These are phyloP conservation scores for Sminthurinus signatus DNA, from an alignment of 1,140 invertebrate species.

Conservation along the genomic window DNA sequence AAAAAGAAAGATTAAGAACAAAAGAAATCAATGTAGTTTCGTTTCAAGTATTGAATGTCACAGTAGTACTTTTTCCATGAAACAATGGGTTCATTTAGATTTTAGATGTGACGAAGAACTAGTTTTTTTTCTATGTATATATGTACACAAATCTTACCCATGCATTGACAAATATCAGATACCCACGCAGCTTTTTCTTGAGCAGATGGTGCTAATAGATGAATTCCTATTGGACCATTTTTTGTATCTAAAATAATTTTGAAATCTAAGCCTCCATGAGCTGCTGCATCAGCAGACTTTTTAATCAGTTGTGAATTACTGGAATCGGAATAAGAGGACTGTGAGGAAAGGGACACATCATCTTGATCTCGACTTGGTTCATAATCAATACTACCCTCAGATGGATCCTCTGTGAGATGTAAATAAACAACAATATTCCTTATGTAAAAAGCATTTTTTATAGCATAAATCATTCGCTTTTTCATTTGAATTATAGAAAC, in stretches of 20 bases:
- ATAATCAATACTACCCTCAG: slow-evolving; percentile 49
- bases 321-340: slow-evolving; percentile 41
- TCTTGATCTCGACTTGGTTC: slow-evolving; percentile 50
- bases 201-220: slow-evolving; percentile 69
- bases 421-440: too few relatives aligned
- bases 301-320: slow-evolving; percentile 45
- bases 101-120: background rate
- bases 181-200: slow-evolving; percentile 94
- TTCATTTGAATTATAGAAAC: too few relatives aligned
- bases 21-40: background rate
- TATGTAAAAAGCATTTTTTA: too few relatives aligned
- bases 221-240: slow-evolving; percentile 56
- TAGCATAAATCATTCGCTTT: too few relatives aligned
- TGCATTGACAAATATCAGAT: slow-evolving; percentile 83
- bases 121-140: too few relatives aligned
- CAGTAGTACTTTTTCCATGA: too few relatives aligned
- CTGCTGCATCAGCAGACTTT: slow-evolving; percentile 44
- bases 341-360: slow-evolving; percentile 46
- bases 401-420: slow-evolving; percentile 66
- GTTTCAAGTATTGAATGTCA: background rate
- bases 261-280: slow-evolving; percentile 63
- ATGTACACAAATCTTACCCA: too few relatives aligned
- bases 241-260: slow-evolving; percentile 76
- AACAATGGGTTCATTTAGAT: too few relatives aligned
- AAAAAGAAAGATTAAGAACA: too few relatives aligned